Conservation (phyloP, 2,113 vertebrate genomes). For the Crotophaga sulcirostris region DNA sequence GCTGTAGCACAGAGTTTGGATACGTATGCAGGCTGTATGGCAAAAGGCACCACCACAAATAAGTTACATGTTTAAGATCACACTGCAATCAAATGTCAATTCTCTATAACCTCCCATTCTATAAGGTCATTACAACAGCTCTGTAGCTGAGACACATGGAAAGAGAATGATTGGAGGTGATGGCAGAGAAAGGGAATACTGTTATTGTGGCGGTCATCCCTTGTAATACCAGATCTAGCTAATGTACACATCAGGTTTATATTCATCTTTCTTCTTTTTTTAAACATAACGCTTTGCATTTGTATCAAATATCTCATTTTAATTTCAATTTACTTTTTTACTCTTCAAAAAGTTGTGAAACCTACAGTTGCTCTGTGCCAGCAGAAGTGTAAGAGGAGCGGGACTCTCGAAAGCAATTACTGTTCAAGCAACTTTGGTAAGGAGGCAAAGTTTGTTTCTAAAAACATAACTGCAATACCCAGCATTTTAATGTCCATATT, state of each 20-base stretch:
- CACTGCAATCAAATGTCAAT: background rate
- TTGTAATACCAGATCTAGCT: background rate
- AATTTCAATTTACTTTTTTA: background rate
- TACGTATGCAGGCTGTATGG: background rate
- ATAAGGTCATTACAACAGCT: background rate
- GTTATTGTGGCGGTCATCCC: background rate
- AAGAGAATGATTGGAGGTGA: background rate
- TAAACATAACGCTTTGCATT: background rate
- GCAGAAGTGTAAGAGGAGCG: slow-evolving; percentile 89
- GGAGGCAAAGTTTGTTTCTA: slow-evolving; percentile 50
- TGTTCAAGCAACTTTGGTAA: slow-evolving; percentile 98
- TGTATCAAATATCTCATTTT: background rate
- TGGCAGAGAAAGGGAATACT: background rate
- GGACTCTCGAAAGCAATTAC: slow-evolving; percentile 90
- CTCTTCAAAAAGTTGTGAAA: slow-evolving; percentile 81
- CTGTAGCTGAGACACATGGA: fast-evolving
- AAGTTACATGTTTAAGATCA: background rate
- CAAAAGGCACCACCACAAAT: background rate
- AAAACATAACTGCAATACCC: background rate
- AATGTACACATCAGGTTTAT: background rate
- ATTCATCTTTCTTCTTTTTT: background rate
- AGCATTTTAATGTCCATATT: background rate
- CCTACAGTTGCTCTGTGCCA: slow-evolving; percentile 90
- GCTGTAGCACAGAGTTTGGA: background rate
- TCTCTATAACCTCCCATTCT: background rate